Base-by-base conservation (phyloP, 2,888 invertebrate species). In the Drosophila silvestris region DNA sequence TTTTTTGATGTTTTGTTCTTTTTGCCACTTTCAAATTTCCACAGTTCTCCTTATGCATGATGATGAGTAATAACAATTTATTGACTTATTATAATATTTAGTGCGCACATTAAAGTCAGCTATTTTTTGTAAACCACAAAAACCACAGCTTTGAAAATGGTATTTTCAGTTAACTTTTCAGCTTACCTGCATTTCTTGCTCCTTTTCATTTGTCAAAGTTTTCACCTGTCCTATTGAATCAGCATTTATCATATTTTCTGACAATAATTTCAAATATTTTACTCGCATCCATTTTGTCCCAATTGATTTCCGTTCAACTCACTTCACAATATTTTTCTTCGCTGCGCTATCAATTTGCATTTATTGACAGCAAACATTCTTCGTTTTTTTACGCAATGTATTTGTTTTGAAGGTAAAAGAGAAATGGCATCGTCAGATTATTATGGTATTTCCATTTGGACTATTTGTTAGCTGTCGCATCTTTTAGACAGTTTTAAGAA, bases 341-440 rank as follows among this genome's bases (percentile, higher is more conserved):
- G 39, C 51, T 71, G 60, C 66, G 74, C 70, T 74, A 89, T 86
- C 84, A 73, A 85, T 86, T 77, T 74, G 56, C 87, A 86, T 86
- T 80, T 84, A 72, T 86, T 84, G 82, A 74, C 85, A 79, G 75
- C 68, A 64, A 83, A 66, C 73, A 74, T 61, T 74, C 54, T 22
- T 39, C 33, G 7, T 26, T 60, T 44, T 44, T 44, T n/a, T 52
- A 32, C 26, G 35, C 59, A 30, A 54, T 47, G 39, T 26, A 30
- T n/a, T 58, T 41, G 41, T 30, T 41, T 39, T 41, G 30, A 41
- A 22, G 16, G 6, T 4, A 26, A 41, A 50, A 26, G 26, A 35
- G n/a, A 53, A 50, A 56, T n/a, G 19, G 22, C 39, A 59, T 22
- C 44, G 30, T 26, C 52, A 47, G 41, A 35, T 51, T 47, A 62